Conservation (phyloP, 2,797 vertebrate species). For the Enteromius treurensis region DNA sequence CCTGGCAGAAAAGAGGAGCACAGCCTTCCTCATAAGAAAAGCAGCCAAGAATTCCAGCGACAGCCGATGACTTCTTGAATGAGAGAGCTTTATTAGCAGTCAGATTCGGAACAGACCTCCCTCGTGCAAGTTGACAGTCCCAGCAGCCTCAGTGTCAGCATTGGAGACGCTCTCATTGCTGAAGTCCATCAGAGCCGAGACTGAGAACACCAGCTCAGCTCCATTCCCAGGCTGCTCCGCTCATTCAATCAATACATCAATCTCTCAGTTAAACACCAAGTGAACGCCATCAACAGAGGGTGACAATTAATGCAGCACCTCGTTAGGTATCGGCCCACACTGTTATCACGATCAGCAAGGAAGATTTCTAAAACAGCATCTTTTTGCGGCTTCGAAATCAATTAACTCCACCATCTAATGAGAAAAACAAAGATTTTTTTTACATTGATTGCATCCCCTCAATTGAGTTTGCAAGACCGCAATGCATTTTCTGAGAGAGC, state of each 20-base stretch:
- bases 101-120: slow-evolving; percentile 59
- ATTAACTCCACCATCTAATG: slow-evolving; percentile 60
- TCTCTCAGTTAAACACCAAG: slow-evolving; percentile 57
- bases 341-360: slow-evolving; percentile 58
- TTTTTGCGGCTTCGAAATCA: slow-evolving; percentile 48
- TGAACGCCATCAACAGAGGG: slow-evolving; percentile 42
- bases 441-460: slow-evolving; percentile 50
- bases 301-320: slow-evolving; percentile 58
- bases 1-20: slow-evolving; percentile 56
- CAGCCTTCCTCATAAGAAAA: slow-evolving; percentile 60
- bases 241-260: slow-evolving; percentile 60
- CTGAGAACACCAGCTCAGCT: slow-evolving; percentile 52
- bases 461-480: slow-evolving; percentile 19
- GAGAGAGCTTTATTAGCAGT: slow-evolving; percentile 62
- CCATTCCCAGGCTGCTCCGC: slow-evolving; percentile 55
- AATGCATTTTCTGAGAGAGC: slow-evolving; percentile 16
- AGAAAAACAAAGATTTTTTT: slow-evolving; percentile 59
- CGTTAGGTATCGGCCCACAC: slow-evolving; percentile 57
- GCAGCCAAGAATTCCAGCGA: slow-evolving; percentile 55
- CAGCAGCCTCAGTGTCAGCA: slow-evolving; percentile 30
- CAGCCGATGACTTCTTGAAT: slow-evolving; percentile 62
- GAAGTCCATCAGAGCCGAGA: slow-evolving; percentile 42
- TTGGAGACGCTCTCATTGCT: slow-evolving; percentile 46
- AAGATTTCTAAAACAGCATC: slow-evolving; percentile 49
- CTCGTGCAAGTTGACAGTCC: slow-evolving; percentile 56